Evolutionary conservation across 2,888 invertebrate species (phyloP), one percentile per base, ranked within the genome.

Genomic region (Peribatodes rhomboidaria): DNA sequence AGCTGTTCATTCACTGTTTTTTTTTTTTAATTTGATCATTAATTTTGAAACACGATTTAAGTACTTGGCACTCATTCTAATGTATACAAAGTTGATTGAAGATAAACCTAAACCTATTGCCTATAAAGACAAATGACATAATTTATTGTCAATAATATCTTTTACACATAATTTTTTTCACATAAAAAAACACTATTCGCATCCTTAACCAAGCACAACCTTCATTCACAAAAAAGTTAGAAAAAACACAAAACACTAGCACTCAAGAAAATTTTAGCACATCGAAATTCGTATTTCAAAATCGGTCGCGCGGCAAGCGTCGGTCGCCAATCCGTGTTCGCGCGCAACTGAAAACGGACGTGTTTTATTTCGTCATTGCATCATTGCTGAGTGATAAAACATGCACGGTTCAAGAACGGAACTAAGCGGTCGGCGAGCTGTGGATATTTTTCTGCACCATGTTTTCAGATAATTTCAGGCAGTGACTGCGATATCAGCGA

Each of bases 291-390:
- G 69, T 67, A 67, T 65, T 68, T 70, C 60, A 59, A 71, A 70
- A 66, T 70, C 70, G 77, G 78, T 72, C 70, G 76, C 70, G 75
- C 82, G 80, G 77, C 84, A 82, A 75, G 82, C 92, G 92, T 90
- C 88, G 83, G 65, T 80, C 82, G 84, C 83, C 83, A 69, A 76
- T 79, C 83, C 85, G 77, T 77, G 89, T 84, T 87, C 82, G 86
- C 87, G 89, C 83, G 83, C 76, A 82, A 92, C 92, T 92, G 79
- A 86, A 84, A 85, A 80, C 69, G 75, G 79, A 76, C 77, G 76
- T 69, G 65, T 73, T 79, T 77, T 68, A 64, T 73, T 79, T 78
- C 81, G 83, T 82, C 83, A 84, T 80, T 82, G 81, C 76, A 80
- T 81, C 81, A 81, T 88, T 84, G 79, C 75, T 79, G 74, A 37